These are phyloP conservation scores for Prenolepis imparis DNA, from an alignment of 2,888 invertebrate genomes.

Conservation along the genomic window DNA sequence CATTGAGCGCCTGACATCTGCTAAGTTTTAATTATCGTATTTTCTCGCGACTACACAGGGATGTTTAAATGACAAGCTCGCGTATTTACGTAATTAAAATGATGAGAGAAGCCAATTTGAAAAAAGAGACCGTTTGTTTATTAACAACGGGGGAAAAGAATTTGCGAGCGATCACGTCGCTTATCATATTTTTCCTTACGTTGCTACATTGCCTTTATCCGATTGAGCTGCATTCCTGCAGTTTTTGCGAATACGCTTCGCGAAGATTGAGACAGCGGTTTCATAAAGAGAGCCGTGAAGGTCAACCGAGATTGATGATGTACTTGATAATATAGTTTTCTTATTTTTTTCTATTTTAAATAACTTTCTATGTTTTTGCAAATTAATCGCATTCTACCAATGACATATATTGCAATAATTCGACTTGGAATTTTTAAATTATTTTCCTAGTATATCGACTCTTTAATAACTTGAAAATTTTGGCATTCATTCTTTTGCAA, in stretches of 20 bases:
- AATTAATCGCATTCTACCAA: not conserved
- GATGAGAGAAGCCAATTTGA: not conserved
- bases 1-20: constrained; percentile 25
- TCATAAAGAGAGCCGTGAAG: not conserved
- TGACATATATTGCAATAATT: not conserved
- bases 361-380: not conserved
- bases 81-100: constrained; percentile 49
- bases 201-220: constrained; percentile 30
- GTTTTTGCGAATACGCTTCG: constrained; percentile 38
- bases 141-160: constrained; percentile 9
- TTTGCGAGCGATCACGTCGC: not conserved
- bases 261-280: constrained; percentile 3
- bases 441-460: not conserved
- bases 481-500: not conserved
- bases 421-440: not conserved
- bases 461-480: not conserved
- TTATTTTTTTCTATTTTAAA: not conserved
- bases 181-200: constrained; percentile 24
- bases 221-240: constrained; percentile 48
- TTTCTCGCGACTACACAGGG: constrained; percentile 1
- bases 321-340: not conserved
- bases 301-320: not conserved
- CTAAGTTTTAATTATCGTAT: constrained; percentile 46
- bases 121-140: constrained; percentile 1
- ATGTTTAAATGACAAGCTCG: constrained; percentile 38